Evolutionary conservation across 2,113 vertebrate species (phyloP).

Genomic region (Phylloscopus whistleri): DNA sequence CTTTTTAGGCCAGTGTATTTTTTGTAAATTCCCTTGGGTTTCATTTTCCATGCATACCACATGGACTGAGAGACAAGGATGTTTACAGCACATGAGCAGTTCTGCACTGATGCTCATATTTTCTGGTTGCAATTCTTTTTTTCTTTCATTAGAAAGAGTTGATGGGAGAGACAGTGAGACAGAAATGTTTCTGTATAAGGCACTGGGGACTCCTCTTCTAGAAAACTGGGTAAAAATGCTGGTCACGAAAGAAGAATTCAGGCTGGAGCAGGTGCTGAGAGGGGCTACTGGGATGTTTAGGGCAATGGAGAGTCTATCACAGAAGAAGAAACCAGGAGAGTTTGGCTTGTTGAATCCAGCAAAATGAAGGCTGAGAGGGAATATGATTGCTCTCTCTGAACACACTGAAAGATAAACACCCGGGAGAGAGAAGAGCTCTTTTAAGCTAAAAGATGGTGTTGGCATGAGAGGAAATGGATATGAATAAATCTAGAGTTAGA

Average conservation of each 20-base stretch:
- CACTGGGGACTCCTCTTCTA: conserved; percentile 32
- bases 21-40: conserved; percentile 33
- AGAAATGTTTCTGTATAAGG: background rate
- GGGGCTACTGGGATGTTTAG: conserved; percentile 26
- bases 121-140: background rate
- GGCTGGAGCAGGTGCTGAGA: conserved; percentile 24
- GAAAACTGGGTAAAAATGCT: background rate
- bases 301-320: background rate
- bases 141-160: conserved; percentile 30
- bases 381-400: conserved; percentile 22
- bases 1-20: background rate
- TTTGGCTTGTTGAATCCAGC: conserved; percentile 25
- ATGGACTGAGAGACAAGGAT: background rate
- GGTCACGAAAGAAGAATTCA: conserved; percentile 22
- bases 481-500: conserved; percentile 19
- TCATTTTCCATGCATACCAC: background rate
- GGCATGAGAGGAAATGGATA: background rate
- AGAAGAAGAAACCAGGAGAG: conserved; percentile 14
- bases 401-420: background rate
- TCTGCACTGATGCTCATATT: conserved; percentile 9
- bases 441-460: conserved; percentile 38
- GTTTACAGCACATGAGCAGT: conserved; percentile 15
- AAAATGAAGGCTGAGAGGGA: conserved; percentile 38
- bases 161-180: conserved; percentile 24
- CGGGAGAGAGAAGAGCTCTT: background rate